Evolutionary conservation across 2,888 invertebrate genomes (phyloP), one percentile per base, ranked within the genome.

Genomic region (Polyploca ridens): DNA sequence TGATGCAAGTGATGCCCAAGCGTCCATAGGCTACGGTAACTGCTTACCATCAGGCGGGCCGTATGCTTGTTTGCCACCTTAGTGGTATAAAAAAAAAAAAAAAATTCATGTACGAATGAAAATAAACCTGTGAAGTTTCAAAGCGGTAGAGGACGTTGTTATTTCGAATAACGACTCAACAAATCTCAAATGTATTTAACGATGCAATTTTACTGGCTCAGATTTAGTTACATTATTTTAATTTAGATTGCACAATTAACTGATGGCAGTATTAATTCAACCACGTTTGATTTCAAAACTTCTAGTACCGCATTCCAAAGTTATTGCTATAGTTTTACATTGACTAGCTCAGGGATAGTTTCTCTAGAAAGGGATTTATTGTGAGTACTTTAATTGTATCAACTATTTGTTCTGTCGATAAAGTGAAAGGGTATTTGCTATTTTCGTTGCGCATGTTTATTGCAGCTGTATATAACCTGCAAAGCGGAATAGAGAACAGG

Each of bases 231-330:
- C 54, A 10, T 27, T 14, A 10, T 54, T 54, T 54, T 54, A 54
- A 54, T 54, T 54, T 54, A 54, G 19, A 54, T 54, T 54, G 54
- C 10, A 19, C 3, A 38, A 61, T 61, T 35, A 62, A 54, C 38
- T 16, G 49, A 57, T 57, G 27, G 35, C 44, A 41, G 33, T 14
- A 61, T 60, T 66, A 64, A 62, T 64, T 67, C 64, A 67, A 63
- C 62, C 62, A 19, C 62, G 62, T 62, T 13, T 46, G 63, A 62
- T 41, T 46, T 49, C 13, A 46, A 62, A 49, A 33, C n/a, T 54
- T 54, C 54, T 54, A n/a, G 54, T 19, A 54, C 54, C 19, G 54
- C 54, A 54, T 54, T 54, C 54, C 54, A 19, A 54, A n/a, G n/a
- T 10, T 54, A 54, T 16, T 0, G 16, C 16, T 49, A 49, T n/a